Evolutionary conservation across 2,888 invertebrate species (phyloP), one percentile per base, ranked within the genome.

Genomic region (Agrotis segetum): DNA sequence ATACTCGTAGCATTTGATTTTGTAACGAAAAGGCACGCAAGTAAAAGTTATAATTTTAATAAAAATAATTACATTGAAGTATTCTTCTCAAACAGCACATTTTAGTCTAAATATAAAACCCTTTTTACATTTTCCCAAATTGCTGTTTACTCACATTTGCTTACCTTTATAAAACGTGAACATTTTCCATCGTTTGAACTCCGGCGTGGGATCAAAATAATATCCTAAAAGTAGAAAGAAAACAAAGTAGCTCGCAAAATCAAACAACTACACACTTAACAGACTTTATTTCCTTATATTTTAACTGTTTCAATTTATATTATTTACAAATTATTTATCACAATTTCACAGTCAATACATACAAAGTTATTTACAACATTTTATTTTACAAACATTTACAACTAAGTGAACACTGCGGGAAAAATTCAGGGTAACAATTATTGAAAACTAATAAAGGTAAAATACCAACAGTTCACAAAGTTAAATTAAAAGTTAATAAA

Each of bases 281-380:
- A 87, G 85, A 86, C 53, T 91, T 91, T 89, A 88, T 84, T 90
- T 86, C 63, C 84, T 85, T 85, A 82, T 82, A 78, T 84, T 85
- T 86, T 87, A 81, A 84, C 76, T 83, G 78, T 82, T 87, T 86
- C 85, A 85, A 84, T 88, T 88, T 89, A 80, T 82, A 58, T 77
- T 92, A 92, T 92, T 88, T 93, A 93, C 93, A 93, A 83, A 82
- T 82, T 86, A 83, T 92, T 93, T 93, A 93, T 93, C 93, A 93
- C 93, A 93, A 89, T 92, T 89, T 92, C 90, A 93, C 93, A 92
- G 93, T 93, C 92, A 92, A 89, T 90, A 92, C 88, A 91, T 89
- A 90, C 84, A 85, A 80, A 77, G 84, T 87, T 92, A 92, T 92
- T 79, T 92, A 92, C 92, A 92, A 87, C 84, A 85, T 71, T 78